These are phyloP conservation scores for Heterochromis multidens DNA, from an alignment of 2,113 vertebrate species.

Conservation along the genomic window DNA sequence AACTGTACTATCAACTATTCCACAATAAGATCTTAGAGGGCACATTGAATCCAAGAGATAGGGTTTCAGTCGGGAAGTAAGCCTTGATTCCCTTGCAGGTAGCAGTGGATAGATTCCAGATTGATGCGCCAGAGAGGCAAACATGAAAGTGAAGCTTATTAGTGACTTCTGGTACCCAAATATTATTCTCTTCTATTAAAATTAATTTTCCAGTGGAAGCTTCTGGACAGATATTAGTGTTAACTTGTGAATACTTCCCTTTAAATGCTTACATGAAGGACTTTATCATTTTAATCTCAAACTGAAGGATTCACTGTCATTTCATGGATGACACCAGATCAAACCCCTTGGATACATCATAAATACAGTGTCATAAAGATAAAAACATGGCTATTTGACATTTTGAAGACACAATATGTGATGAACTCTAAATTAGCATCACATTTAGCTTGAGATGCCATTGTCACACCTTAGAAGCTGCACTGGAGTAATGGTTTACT, in stretches of 20 bases:
- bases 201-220: background rate
- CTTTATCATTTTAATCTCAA: background rate
- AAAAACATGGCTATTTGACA: background rate
- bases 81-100: slow-evolving; percentile 32
- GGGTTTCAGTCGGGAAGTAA: slow-evolving; percentile 67
- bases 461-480: background rate
- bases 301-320: background rate
- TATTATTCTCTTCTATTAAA: background rate
- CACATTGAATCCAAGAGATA: slow-evolving; percentile 64
- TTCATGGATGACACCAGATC: background rate
- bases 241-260: background rate
- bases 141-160: background rate
- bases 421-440: slow-evolving; percentile 24
- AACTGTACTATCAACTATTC: slow-evolving; percentile 55
- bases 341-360: background rate
- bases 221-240: background rate
- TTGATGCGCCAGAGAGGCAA: background rate
- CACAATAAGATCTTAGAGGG: slow-evolving; percentile 58
- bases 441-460: slow-evolving; percentile 21
- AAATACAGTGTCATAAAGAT: background rate
- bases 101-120: slow-evolving; percentile 9
- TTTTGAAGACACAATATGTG: slow-evolving; percentile 27
- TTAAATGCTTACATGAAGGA: background rate
- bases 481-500: background rate
- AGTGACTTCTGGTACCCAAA: background rate